Base-by-base conservation (phyloP, 2,888 invertebrate genomes). In the Drosophila vallismaia region DNA sequence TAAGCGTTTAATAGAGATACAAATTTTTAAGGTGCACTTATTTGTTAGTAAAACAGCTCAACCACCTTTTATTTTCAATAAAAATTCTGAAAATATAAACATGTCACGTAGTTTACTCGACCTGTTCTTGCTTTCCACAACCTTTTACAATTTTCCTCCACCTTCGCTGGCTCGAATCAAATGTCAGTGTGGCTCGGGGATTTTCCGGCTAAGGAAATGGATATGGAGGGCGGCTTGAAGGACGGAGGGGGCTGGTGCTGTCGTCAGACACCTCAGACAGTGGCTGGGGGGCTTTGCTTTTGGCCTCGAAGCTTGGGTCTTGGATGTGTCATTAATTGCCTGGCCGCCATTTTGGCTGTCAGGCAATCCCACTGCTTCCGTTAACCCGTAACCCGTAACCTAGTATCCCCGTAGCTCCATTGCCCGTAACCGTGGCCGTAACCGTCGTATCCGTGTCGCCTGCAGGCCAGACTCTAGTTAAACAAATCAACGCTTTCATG, bases 401-500 rank as follows among this genome's bases (percentile, higher is more conserved):
- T 29, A 12, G 29, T 10, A 24, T 19, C 40, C 40, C 19, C 40
- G 66, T 26, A 50, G 8, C 48, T 28, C 26, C 31, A 4, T 9
- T 9, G 1, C 9, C 38, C 12, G 24, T 44, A 44, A 26, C 59
- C 60, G 56, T 59, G 56, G 48, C 49, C 67, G 29, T 49, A 31
- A 33, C 42, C 19, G 19, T 19, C 51, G 42, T 72, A 72, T 56
- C 73, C 66, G 56, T 56, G 71, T 53, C 73, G 53, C 52, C 66
- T 55, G 46, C 55, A 42, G 64, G 64, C 52, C 48, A 59, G 70
- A 31, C 75, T 58, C 64, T 77, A 70, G 81, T 80, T 77, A 83
- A 83, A 83, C 86, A 81, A 86, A 81, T 81, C 80, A 83, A 69
- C 67, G 84, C 70, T 77, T 80, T 80, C 80, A 80, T 72, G 80